These are phyloP conservation scores for Morinoia aosen DNA, from an alignment of 2,888 invertebrate species.

Conservation along the genomic window DNA sequence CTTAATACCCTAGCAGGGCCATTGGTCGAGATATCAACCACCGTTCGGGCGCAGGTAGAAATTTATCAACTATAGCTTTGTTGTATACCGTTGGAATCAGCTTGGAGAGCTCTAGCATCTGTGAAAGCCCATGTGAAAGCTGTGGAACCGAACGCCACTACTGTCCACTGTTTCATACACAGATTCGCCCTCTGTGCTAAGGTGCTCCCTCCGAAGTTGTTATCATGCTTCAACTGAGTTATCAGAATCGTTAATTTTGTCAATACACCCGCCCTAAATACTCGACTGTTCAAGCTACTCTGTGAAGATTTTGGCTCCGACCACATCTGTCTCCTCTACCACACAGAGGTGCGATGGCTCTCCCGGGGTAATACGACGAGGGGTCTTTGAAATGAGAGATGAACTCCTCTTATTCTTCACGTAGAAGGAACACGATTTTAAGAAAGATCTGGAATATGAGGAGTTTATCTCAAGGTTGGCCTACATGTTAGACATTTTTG, in stretches of 20 bases:
- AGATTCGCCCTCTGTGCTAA: slow-evolving; percentile 41
- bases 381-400: slow-evolving; percentile 48
- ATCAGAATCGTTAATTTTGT: slow-evolving; percentile 53
- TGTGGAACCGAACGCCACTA: slow-evolving; percentile 33
- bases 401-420: neutral
- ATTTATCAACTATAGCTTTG: no score
- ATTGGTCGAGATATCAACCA: no score
- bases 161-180: slow-evolving; percentile 55
- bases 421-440: slow-evolving; percentile 43
- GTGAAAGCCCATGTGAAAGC: slow-evolving; percentile 44
- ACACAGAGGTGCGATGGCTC: slow-evolving; percentile 45
- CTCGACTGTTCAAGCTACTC: no score
- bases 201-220: slow-evolving; percentile 51
- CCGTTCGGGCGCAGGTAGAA: no score
- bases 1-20: no score
- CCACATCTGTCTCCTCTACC: no score
- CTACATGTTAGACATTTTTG: slow-evolving; percentile 29
- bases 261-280: no score
- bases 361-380: slow-evolving; percentile 44
- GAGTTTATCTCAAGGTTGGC: slow-evolving; percentile 55
- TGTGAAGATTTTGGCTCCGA: no score
- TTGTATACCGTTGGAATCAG: no score
- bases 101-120: no score
- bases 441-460: slow-evolving; percentile 52
- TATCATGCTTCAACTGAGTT: slow-evolving; percentile 16